Evolutionary conservation across 1,140 invertebrate genomes (phyloP).

Genomic region (Pseudoatta argentina): DNA sequence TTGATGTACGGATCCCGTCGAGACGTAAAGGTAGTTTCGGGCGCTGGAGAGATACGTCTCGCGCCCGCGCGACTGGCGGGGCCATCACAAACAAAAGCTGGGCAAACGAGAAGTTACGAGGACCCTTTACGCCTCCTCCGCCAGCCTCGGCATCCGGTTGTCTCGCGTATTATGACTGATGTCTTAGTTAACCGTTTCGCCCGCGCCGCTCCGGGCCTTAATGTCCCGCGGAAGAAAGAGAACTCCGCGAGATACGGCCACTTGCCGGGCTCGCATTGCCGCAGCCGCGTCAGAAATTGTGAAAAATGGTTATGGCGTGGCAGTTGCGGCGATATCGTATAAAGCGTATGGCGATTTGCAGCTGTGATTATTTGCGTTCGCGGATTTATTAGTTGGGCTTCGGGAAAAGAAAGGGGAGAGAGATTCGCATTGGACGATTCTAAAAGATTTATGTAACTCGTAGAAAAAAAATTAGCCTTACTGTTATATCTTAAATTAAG

Average conservation of each 20-base stretch:
- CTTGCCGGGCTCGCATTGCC: constrained; percentile 58
- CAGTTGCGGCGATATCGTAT: constrained; percentile 63
- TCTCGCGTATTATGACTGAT: constrained; percentile 78
- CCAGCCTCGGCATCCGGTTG: constrained; percentile 70
- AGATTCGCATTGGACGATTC: background rate
- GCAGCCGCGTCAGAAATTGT: constrained; percentile 66
- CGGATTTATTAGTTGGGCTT: constrained; percentile 49
- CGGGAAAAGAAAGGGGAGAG: background rate
- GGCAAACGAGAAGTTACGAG: constrained; percentile 78
- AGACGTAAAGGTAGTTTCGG: constrained; percentile 56
- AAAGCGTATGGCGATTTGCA: constrained; percentile 55
- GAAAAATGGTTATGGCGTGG: constrained; percentile 76
- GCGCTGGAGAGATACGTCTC: constrained; percentile 46
- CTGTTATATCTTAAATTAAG: background rate
- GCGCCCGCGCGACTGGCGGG: constrained; percentile 25
- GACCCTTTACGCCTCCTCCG: constrained; percentile 67
- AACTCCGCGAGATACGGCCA: constrained; percentile 69
- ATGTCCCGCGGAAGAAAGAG: constrained; percentile 59
- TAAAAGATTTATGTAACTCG: background rate
- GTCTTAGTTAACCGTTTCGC: constrained; percentile 74
- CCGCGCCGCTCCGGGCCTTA: constrained; percentile 66
- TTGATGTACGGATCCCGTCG: constrained; percentile 45
- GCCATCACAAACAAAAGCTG: constrained; percentile 75
- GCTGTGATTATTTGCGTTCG: constrained; percentile 55
- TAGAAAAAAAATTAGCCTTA: background rate